Base-by-base conservation (phyloP, 1,140 invertebrate genomes). In the Gryon sp. region DNA sequence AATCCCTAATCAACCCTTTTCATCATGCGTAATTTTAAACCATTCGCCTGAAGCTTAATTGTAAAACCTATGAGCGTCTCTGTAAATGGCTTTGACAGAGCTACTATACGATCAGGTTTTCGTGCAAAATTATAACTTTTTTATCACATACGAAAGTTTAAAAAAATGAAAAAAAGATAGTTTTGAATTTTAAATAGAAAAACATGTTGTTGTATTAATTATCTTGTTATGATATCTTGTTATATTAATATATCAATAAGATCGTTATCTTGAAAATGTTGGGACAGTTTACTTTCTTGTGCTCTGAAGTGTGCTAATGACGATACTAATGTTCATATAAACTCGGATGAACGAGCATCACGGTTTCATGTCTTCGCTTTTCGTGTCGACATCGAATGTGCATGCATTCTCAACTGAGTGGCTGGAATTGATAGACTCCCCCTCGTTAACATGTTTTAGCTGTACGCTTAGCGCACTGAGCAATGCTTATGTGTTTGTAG, bases 1-100 rank as follows among this genome's bases (percentile, higher is more conserved):
- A 85, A 84, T 85, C 86, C 84, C 85, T 87, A 89, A 88, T 89
- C 87, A 89, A 89, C 87, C 87, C 87, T 88, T 88, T 89, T 89
- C 87, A 89, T 83, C 86, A 83, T 81, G 82, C 81, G 83, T 85
- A 87, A 87, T 85, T 87, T 86, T 81, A 70, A 82, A 72, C 76
- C 77, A 81, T 80, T 78, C 60, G 59, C 70, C 57, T 46, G 40
- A 22, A 63, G 65, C 63, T 46, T 55, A 46, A 70, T 50, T 69
- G 57, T 62, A 52, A 69, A 76, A 62, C 50, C 63, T 69, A 57
- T 28, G 52, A 65, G 60, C 52, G 53, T 46, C 50, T 59, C 59
- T 46, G 28, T 36, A 74, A 59, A 50, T 59, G 50, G 43, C 32
- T 62, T 20, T 20, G 14, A 3, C 16, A 1, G 14, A 50, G 19